Evolutionary conservation across 2,888 invertebrate species (phyloP), one percentile per base, ranked within the genome.

Genomic region (Stegana nigrithorax): DNA sequence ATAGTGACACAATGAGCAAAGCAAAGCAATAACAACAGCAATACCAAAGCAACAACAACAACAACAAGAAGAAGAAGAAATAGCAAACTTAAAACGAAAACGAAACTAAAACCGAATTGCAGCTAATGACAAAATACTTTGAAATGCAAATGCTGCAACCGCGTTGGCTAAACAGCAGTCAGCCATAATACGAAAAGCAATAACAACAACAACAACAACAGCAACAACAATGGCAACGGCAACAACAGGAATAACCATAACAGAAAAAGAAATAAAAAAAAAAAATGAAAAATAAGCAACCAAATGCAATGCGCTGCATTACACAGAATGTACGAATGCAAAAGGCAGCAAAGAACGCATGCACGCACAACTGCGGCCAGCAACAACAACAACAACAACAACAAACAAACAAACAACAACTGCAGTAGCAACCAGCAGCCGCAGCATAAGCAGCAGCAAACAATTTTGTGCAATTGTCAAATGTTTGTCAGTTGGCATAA

Each of bases 101-200:
- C 47, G 47, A 47, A 47, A 47, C 23, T 25, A 6, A 25, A 25
- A 23, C 25, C n/a, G 25, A 71, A 67, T 66, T 64, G 67, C 69
- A 68, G 67, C 71, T 71, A 73, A 73, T 74, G 73, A 72, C 73
- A 73, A 74, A 73, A 74, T 64, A 69, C 68, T 17, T 70, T 70
- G 67, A 70, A 69, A 72, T 72, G 72, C 69, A 73, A 71, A 70
- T 69, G 71, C 64, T 67, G 67, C 67, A 63, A 56, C 64, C 64
- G 65, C 68, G 67, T 36, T 36, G 57, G 58, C 51, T 7, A 47
- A 42, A 42, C 42, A 12, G 42, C 42, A 42, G 14, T 42, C 12
- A 21, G 6, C 3, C 25, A 47, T 2, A 21, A 12, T 14, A 4
- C 17, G 19, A 17, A 55, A 4, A 14, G 57, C 42, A 26, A 25